These are phyloP conservation scores for Ennomos fuscantarius DNA, from an alignment of 2,888 invertebrate genomes.

Conservation along the genomic window DNA sequence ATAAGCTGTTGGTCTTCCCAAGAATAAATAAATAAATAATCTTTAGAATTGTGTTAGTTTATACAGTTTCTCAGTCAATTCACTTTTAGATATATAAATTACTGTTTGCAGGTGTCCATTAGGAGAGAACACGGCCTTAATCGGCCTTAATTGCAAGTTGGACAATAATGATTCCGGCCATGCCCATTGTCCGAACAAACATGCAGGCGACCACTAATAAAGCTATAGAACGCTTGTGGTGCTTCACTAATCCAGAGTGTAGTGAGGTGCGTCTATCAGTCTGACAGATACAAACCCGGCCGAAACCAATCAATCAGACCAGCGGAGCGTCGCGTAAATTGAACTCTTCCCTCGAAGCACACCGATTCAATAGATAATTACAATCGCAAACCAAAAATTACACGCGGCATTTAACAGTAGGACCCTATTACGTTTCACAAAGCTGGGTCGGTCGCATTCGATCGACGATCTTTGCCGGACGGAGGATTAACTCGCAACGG, in stretches of 20 bases:
- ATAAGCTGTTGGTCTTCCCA: too few relatives aligned
- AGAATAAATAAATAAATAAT: too few relatives aligned
- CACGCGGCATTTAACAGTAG: slow-evolving; percentile 78
- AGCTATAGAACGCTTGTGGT: slow-evolving; percentile 51
- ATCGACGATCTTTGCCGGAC: slow-evolving; percentile 78
- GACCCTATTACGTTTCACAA: slow-evolving; percentile 79
- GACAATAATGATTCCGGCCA: slow-evolving; percentile 25
- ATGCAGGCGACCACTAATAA: slow-evolving; percentile 42
- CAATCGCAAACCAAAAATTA: slow-evolving; percentile 84
- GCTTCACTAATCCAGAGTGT: slow-evolving; percentile 69
- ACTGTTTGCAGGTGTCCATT: slow-evolving; percentile 15
- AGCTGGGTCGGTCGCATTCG: slow-evolving; percentile 76
- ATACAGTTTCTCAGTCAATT: too few relatives aligned
- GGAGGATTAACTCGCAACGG: slow-evolving; percentile 77
- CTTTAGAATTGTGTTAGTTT: too few relatives aligned
- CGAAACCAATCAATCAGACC: slow-evolving; percentile 80
- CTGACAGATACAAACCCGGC: slow-evolving; percentile 68
- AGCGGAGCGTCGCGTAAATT: slow-evolving; percentile 75
- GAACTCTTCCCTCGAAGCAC: slow-evolving; percentile 77
- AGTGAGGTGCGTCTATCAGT: slow-evolving; percentile 67
- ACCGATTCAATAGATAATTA: slow-evolving; percentile 80
- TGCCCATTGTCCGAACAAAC: slow-evolving; percentile 31
- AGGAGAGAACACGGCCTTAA: slow-evolving; percentile 20
- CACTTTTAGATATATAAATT: too few relatives aligned
- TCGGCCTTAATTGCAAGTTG: slow-evolving; percentile 21